Percentiles rank a stretch among this genome's conserved stretches.
Conservation (phyloP, 2,888 invertebrate genomes). For the Aricia artaxerxes region DNA sequence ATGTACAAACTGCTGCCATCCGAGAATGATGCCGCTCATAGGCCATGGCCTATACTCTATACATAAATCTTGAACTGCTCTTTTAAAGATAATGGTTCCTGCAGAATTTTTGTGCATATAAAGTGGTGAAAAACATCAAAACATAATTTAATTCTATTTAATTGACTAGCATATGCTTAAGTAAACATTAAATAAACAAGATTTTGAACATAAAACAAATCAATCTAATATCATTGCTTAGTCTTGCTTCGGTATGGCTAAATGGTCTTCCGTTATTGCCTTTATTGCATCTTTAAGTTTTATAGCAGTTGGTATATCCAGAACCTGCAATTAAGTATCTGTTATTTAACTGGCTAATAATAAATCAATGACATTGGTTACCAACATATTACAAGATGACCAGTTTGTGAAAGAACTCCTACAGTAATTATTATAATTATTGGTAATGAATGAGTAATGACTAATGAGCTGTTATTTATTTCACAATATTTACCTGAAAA, state of each 20-base stretch:
- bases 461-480: not conserved
- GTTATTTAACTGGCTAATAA: no score
- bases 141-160: not conserved
- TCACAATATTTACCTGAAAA: constrained; percentile 51
- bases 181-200: not conserved
- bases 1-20: no score
- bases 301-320: constrained; percentile 42
- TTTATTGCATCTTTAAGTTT: constrained; percentile 32
- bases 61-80: no score
- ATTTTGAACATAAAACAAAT: not conserved
- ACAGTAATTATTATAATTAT: not conserved
- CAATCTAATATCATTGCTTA: not conserved
- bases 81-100: no score
- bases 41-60: no score
- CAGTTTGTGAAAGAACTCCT: not conserved
- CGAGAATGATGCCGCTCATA: no score
- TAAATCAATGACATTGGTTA: no score
- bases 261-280: constrained; percentile 32
- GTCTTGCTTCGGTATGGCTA: constrained; percentile 32
- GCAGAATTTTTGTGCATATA: not conserved
- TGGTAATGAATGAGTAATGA: not conserved
- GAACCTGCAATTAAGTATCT: constrained; percentile 46
- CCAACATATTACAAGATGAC: no score
- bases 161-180: not conserved
- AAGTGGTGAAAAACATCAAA: not conserved